A percentile compares a stretch with the other conserved stretches of the same genome.
Conservation (phyloP, 2,113 vertebrate genomes). For the Malurus cyaneus region DNA sequence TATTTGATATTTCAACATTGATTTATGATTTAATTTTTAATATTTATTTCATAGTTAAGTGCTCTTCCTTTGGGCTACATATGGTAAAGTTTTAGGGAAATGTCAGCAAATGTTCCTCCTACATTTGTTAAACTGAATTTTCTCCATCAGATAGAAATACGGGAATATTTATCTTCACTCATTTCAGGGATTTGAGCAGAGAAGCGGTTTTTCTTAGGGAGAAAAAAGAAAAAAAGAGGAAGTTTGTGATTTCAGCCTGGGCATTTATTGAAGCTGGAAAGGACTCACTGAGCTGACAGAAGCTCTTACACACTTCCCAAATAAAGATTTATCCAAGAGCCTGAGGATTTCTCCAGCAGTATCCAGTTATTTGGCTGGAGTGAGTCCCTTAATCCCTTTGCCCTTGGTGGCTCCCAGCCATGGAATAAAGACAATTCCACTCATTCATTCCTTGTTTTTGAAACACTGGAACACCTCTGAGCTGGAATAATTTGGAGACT, state of each 20-base stretch:
- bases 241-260: not conserved
- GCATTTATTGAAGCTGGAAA: not conserved
- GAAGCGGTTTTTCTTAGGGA: not conserved
- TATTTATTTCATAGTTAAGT: not conserved
- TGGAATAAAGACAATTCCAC: not conserved
- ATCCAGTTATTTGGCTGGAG: not conserved
- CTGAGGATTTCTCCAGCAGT: not conserved
- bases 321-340: not conserved
- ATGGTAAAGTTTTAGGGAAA: not conserved
- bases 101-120: not conserved
- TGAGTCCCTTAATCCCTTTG: not conserved
- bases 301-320: not conserved
- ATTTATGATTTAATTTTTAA: not conserved
- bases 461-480: not conserved
- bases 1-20: no score
- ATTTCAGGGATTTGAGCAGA: not conserved
- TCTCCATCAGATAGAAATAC: not conserved
- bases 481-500: not conserved
- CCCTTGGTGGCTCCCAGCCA: not conserved
- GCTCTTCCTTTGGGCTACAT: not conserved
- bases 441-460: not conserved
- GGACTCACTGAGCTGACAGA: not conserved
- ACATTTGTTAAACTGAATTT: not conserved
- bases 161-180: not conserved
- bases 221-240: not conserved